Base-by-base conservation (phyloP, 2,113 vertebrate genomes). In the Phyllostomus discolor region DNA sequence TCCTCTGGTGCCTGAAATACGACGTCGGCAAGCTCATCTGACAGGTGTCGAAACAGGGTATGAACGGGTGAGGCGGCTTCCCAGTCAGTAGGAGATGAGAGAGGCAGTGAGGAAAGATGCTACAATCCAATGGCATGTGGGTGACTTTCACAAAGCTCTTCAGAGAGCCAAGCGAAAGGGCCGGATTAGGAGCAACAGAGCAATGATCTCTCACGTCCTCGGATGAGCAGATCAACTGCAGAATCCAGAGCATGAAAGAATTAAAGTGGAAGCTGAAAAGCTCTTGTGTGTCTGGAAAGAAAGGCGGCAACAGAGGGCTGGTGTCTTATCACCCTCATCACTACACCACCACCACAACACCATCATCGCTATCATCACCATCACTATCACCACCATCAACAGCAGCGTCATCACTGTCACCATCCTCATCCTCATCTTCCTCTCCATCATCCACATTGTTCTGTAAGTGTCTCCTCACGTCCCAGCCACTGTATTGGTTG, bases 81-180 rank as follows among this genome's bases (percentile, higher is more conserved):
- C 41, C 41, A 0, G 0, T 5, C 11, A 3, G 26, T 5, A 4
- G 1, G 41, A 38, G 38, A 11, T 2, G 7, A 28, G 0, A 20
- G 26, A 59, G 43, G 26, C 46, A 15, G 20, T 46, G 28, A 69
- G 46, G 8, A 35, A 24, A 20, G 31, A 24, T 0, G 16, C 22
- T 8, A 2, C 20, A 4, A 22, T 9, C 70, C 4, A 24, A 50
- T 52, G 26, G 20, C 10, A 59, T 17, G 0, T 5, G 33, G 46
- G 19, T n/a, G 31, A 26, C 67, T 35, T 6, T 48, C n/a, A 31
- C 14, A 0, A 2, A 48, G 64, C 38, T 59, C 73, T 12, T 15
- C 8, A 0, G 8, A 0, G 22, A n/a, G 3, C 28, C 14, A 2
- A 6, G 26, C 59, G 31, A 22, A 57, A 82, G 54, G 38, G 38